Conservation (phyloP, 2,888 invertebrate genomes). For the Caenorhabditis becei region DNA sequence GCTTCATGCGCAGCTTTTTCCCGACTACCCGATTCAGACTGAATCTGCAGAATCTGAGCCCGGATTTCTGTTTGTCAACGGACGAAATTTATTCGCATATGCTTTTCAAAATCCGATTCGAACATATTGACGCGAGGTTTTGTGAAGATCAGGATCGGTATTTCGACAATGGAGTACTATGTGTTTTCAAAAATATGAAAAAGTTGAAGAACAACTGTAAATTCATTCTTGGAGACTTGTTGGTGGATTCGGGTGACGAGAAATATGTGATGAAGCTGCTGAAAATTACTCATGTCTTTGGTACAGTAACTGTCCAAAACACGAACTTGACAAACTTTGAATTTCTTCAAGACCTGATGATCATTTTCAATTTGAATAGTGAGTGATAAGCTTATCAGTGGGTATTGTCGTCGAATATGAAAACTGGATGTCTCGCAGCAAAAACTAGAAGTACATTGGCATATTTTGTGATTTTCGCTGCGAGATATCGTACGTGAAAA, state of each 20-base stretch:
- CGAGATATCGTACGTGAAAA: no score
- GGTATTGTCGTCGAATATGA: no score
- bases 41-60: no score
- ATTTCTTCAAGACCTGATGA: neutral
- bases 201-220: neutral
- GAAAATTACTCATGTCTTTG: neutral
- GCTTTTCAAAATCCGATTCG: neutral
- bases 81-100: no score
- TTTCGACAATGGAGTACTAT: neutral
- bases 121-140: neutral
- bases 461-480: no score
- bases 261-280: neutral
- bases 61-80: no score
- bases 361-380: neutral
- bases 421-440: no score
- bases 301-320: conserved; percentile 3
- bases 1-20: neutral
- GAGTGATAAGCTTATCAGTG: neutral
- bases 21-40: no score
- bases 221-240: neutral
- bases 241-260: neutral
- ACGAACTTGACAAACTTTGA: neutral
- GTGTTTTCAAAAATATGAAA: neutral
- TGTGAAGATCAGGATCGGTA: neutral
- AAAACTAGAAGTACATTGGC: no score